Percentiles rank a stretch among this genome's conserved stretches.
Conservation (phyloP, 2,888 invertebrate genomes). For the Eucera pruinosa region DNA sequence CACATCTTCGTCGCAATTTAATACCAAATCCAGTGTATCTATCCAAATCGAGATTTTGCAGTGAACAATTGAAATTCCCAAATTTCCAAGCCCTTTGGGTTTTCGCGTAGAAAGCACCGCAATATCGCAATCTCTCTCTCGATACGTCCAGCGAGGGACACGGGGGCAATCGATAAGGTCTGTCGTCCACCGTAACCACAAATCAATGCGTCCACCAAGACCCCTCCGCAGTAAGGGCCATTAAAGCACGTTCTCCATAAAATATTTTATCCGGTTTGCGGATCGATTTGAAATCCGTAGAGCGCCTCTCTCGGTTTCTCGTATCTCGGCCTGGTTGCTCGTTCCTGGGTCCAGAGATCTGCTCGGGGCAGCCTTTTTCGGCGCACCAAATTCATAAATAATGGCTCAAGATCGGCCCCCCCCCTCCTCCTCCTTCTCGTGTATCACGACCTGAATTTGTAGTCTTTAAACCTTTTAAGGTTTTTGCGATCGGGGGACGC, state of each 20-base stretch:
- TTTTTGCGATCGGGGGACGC: slow-evolving; percentile 73
- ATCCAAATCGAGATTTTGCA: background rate
- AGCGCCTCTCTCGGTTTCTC: slow-evolving; percentile 41
- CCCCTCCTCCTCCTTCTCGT: slow-evolving; percentile 66
- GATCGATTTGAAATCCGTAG: slow-evolving; percentile 77
- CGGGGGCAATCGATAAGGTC: slow-evolving; percentile 71
- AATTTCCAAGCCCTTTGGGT: slow-evolving; percentile 33
- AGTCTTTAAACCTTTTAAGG: slow-evolving; percentile 82
- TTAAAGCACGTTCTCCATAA: slow-evolving; percentile 75
- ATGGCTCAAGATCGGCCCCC: slow-evolving; percentile 76
- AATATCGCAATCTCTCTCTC: slow-evolving; percentile 68
- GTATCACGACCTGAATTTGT: slow-evolving; percentile 79
- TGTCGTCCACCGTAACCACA: slow-evolving; percentile 65
- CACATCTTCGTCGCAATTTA: too few relatives aligned
- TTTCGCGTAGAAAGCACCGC: slow-evolving; percentile 28
- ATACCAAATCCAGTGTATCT: too few relatives aligned
- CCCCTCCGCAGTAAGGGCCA: slow-evolving; percentile 68
- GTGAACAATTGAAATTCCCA: slow-evolving; percentile 31
- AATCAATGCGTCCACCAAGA: slow-evolving; percentile 68
- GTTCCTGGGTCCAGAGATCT: slow-evolving; percentile 35
- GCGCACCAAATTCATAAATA: slow-evolving; percentile 82
- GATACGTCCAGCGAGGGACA: slow-evolving; percentile 57
- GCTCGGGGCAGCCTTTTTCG: slow-evolving; percentile 73
- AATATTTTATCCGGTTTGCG: slow-evolving; percentile 80
- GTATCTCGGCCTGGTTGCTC: slow-evolving; percentile 26